Evolutionary conservation across 1,140 invertebrate species (phyloP), one percentile per base, ranked within the genome.

Genomic region (Drosophila kohkoa): DNA sequence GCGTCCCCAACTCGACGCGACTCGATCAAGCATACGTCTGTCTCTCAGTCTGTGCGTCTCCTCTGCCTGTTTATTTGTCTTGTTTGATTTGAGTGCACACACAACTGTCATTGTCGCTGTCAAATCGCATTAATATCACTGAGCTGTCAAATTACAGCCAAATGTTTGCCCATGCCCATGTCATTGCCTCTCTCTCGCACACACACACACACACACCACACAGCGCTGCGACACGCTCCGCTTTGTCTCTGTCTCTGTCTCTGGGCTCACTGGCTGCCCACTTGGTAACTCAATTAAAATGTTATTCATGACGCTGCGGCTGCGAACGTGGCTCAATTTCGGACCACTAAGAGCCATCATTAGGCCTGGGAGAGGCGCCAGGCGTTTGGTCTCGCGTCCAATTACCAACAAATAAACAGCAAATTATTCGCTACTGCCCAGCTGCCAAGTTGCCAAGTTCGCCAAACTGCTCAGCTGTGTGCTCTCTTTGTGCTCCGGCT

Each of bases 81-180:
- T 88, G 83, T 87, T 87, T 87, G 83, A 87, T 87, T 87, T 74
- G 81, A 85, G 81, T 83, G 78, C 77, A 80, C 75, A 79, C 75
- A 78, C 72, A 89, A 83, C 86, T 89, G 86, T 89, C 85, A 88
- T 89, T 88, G 85, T 81, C 75, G 85, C 85, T 89, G 86, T 89
- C 85, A 89, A 89, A 89, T 90, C 81, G 85, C 85, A 87, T 90
- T 89, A 89, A 89, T 89, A 89, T 89, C 86, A 89, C 86, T 70
- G 81, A 89, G 77, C 86, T 89, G 85, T 89, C 85, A 89, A 89
- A 89, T 89, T 89, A 89, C 77, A 83, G 85, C 72, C 78, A 78
- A 89, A 89, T 88, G 83, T 89, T 89, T 88, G 85, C 69, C 81
- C 80, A 77, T 71, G 76, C 60, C 73, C 67, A 46, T 69, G 58